phyloP scores from a whole-genome alignment of 2,113 vertebrate species.

The Macrotis lagotis region DNA sequence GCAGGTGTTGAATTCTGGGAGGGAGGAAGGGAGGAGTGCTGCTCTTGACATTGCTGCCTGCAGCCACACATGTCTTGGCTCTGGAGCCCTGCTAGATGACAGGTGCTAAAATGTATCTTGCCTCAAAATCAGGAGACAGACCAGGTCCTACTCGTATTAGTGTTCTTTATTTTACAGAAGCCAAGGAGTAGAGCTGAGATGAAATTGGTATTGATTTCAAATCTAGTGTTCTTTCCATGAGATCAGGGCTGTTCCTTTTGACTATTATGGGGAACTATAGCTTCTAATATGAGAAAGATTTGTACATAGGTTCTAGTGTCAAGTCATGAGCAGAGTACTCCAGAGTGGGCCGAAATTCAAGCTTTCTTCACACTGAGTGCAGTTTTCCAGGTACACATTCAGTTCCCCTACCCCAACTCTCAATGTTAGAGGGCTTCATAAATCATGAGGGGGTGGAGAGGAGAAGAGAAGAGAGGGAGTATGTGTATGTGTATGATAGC shows the following conservation, averaged over 20 bases:
- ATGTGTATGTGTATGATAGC: too few species aligned
- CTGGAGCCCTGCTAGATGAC: neutral
- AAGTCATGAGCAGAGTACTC: neutral
- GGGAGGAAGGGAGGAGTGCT: neutral
- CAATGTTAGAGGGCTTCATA: neutral
- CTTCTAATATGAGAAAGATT: neutral
- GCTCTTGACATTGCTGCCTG: too few species aligned
- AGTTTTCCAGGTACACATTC: neutral
- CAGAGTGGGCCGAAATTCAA: neutral
- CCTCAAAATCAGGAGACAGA: neutral
- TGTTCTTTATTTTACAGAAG: neutral
- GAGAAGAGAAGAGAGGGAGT: too few species aligned
- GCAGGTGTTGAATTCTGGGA: neutral
- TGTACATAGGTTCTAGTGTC: neutral
- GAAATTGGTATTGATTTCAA: neutral
- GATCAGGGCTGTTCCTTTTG: neutral
- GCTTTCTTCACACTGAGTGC: neutral
- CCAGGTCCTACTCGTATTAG: neutral
- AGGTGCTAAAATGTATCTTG: too few species aligned
- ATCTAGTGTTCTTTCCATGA: neutral
- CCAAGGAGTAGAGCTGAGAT: neutral
- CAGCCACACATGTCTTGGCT: neutral
- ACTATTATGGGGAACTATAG: neutral
- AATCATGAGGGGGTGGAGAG: too few species aligned
- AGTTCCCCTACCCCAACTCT: too few species aligned